Percentiles rank a stretch among this genome's conserved stretches.
Conservation (phyloP, 2,113 vertebrate species). For the Anoura caudifer region DNA sequence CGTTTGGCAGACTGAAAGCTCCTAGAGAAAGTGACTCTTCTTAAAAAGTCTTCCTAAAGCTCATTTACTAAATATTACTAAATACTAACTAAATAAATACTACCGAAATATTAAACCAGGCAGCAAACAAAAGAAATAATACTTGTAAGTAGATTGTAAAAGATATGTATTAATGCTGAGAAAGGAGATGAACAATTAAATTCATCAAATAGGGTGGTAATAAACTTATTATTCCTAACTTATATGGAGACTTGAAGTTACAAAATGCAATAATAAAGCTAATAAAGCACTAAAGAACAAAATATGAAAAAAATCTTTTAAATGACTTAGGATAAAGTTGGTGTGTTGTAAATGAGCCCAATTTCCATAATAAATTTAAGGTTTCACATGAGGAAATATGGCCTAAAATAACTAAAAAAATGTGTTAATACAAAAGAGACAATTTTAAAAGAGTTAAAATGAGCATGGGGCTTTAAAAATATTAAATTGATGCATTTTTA, state of each 20-base stretch:
- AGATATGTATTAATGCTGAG: background rate
- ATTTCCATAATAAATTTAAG: background rate
- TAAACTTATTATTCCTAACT: background rate
- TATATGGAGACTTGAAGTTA: background rate
- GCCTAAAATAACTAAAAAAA: conserved; percentile 7
- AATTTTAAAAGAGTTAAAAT: conserved; percentile 3
- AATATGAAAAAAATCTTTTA: background rate
- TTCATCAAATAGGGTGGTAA: background rate
- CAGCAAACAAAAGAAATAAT: background rate
- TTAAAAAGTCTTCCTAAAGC: background rate
- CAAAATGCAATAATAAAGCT: background rate
- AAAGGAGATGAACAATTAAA: background rate
- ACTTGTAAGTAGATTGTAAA: background rate
- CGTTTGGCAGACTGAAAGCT: background rate
- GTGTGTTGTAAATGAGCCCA: background rate
- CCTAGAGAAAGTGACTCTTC: background rate
- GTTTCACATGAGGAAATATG: background rate
- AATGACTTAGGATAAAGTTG: background rate
- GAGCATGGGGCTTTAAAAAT: background rate
- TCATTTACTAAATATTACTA: background rate
- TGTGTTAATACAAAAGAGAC: background rate
- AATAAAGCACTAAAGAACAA: background rate
- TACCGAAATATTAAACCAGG: background rate
- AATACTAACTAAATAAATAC: background rate
- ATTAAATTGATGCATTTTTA: background rate